Base-by-base conservation (phyloP, 2,888 invertebrate genomes). In the Cetonia aurata region DNA sequence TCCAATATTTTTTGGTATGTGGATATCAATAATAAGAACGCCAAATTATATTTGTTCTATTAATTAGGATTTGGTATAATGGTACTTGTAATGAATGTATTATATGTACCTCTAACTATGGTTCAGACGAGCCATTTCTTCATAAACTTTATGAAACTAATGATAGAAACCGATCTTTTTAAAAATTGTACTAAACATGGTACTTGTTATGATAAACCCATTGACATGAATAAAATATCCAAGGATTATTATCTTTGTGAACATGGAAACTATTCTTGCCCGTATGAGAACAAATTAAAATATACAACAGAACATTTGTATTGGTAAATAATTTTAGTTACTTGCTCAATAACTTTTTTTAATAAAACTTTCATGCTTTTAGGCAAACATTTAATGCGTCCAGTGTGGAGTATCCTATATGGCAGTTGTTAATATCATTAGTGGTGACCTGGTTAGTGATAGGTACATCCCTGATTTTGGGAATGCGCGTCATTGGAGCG, bases 1-100 rank as follows among this genome's bases (percentile, higher is more conserved):
- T 2, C 77, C 78, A 8, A 60, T 78, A 66, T 76, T 75, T 66
- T 77, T 76, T 60, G 78, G 78, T 76, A 71, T 37, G 13, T 33
- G 15, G 33, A 37, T 50, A 37, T 15, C 17, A 19, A 19, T 13
- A 42, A 10, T 9, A 31, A 13, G n/a, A 25, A 13, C 15, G 10
- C n/a, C 4, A 33, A 12, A 9, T 17, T 19, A 57, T 42, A 42
- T 19, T 17, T 42, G 10, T n/a, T 19, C 0, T 56, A 46, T 59
- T 68, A 73, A 73, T 62, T 50, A 75, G 76, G 77, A 8, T 71
- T 73, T 44, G 72, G 74, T 37, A 67, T 75, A 3, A 46, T 71
- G 52, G 62, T 76, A 15, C 71, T 76, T 55, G 3, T 75, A 25
- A 52, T 74, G 55, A 76, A 77, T 65, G 56, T 74, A 4, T 46